Conservation (phyloP, 2,113 vertebrate genomes). For the Chiloscyllium plagiosum region DNA sequence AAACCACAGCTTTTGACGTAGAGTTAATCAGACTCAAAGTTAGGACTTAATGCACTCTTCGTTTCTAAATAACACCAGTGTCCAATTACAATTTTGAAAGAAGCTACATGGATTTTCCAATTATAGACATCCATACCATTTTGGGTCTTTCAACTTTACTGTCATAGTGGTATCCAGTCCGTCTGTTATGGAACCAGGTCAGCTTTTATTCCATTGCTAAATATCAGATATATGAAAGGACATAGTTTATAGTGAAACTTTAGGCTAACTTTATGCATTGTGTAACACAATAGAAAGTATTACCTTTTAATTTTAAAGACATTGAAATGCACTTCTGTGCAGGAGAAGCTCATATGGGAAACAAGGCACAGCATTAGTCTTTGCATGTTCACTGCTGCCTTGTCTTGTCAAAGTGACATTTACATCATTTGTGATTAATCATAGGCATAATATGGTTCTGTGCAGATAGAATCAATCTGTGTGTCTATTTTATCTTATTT, state of each 20-base stretch:
- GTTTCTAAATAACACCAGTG: background rate
- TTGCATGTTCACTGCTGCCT: background rate
- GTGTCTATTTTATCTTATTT: slow-evolving; percentile 17
- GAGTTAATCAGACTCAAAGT: background rate
- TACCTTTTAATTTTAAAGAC: slow-evolving; percentile 19
- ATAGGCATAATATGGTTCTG: slow-evolving; percentile 26
- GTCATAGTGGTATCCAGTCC: background rate
- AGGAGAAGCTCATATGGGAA: slow-evolving; percentile 22
- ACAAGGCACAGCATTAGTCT: background rate
- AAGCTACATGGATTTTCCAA: background rate
- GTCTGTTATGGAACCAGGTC: background rate
- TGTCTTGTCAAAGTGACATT: slow-evolving; percentile 2
- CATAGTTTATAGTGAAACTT: background rate
- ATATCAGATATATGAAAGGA: background rate
- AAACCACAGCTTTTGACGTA: background rate
- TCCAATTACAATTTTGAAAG: background rate
- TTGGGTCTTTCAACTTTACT: background rate
- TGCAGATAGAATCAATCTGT: background rate
- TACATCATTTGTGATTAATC: slow-evolving; percentile 33
- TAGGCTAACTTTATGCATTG: background rate
- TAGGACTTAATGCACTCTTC: background rate
- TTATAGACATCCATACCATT: background rate
- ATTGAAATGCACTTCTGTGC: background rate
- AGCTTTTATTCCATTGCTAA: background rate
- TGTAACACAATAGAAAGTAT: slow-evolving; percentile 2